Base-by-base conservation (phyloP, 2,888 invertebrate genomes). In the Caenorhabditis zanzibari region DNA sequence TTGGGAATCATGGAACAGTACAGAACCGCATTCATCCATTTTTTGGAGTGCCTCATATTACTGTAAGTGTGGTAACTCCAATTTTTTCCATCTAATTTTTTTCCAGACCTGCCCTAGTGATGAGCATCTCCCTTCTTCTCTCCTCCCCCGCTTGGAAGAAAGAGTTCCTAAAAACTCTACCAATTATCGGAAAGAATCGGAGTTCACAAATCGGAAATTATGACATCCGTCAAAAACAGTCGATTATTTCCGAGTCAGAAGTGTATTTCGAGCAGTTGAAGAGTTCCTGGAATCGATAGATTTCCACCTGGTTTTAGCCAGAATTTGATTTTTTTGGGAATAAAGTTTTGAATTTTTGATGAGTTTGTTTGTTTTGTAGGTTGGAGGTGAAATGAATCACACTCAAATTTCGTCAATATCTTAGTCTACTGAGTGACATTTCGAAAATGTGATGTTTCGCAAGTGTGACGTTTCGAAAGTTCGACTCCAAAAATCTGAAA, bases 181-280 rank as follows among this genome's bases (percentile, higher is more conserved):
- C 75, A 14, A 6, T 66, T 0, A 24, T 76, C 26, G 35, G 64
- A 19, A 58, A 59, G 16, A 24, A 26, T 22, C 28, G 59, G 16
- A 38, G 22, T 12, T 28, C 68, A 0, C n/a, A n/a, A 38, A 32
- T 49, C 5, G 32, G 14, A 32, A 41, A 56, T n/a, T 44, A 47
- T 35, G 44, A 19, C 14, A 49, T 28, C n/a, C 35, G 35, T 9
- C 56, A 59, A 16, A 41, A 64, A 47, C 16, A 54, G 12, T 41
- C 52, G 16, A 47, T 58, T 22, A 24, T 26, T 38, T 61, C 28
- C 6, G 68, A 71, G 35, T 44, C 69, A 10, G 61, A 77, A 49
- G 61, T 63, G 24, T 69, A 77, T 69, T 77, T 77, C 41, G 49
- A 61, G 19, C 77, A 77, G n/a, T 56, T 69, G 28, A 71, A 54